A percentile compares a stretch with the other conserved stretches of the same genome.
These are phyloP conservation scores for Cerastis rubricosa DNA, from an alignment of 2,888 invertebrate species.

Conservation along the genomic window DNA sequence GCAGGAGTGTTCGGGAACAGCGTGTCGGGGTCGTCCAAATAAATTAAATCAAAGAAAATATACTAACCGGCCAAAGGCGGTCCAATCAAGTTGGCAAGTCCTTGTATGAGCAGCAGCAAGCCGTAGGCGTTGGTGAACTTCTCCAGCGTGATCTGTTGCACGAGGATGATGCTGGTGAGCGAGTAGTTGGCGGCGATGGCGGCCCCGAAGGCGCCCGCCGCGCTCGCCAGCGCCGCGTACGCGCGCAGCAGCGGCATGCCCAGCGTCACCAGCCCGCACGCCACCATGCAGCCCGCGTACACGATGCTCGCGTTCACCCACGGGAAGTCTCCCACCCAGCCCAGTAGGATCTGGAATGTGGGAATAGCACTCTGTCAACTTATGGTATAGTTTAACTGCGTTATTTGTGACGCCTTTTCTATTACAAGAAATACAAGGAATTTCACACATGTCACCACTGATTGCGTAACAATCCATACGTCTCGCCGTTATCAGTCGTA, in stretches of 20 bases:
- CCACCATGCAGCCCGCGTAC: conserved; percentile 95
- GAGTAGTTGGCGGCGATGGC: conserved; percentile 98
- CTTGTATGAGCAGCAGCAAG: conserved; percentile 96
- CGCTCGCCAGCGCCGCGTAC: conserved; percentile 91
- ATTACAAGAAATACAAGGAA: background rate
- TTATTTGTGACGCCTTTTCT: background rate
- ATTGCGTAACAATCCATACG: conserved; percentile 28
- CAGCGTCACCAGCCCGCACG: conserved; percentile 93
- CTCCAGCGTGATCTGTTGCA: conserved; percentile 97
- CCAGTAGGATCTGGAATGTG: conserved; percentile 93
- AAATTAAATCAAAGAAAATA: background rate
- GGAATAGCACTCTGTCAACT: background rate
- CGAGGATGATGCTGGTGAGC: conserved; percentile 96
- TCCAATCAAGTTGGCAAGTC: conserved; percentile 96
- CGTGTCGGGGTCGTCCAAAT: no score
- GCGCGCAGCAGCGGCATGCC: conserved; percentile 91
- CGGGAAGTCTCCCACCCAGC: conserved; percentile 96
- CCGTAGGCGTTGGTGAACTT: conserved; percentile 98
- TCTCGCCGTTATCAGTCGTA: conserved; percentile 39
- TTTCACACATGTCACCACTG: background rate
- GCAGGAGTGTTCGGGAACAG: no score
- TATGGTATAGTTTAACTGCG: background rate
- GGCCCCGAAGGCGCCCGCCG: conserved; percentile 96
- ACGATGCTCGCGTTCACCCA: conserved; percentile 94
- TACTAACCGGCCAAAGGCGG: conserved; percentile 96